These are phyloP conservation scores for Limenitis camilla DNA, from an alignment of 2,888 invertebrate genomes.

Conservation along the genomic window DNA sequence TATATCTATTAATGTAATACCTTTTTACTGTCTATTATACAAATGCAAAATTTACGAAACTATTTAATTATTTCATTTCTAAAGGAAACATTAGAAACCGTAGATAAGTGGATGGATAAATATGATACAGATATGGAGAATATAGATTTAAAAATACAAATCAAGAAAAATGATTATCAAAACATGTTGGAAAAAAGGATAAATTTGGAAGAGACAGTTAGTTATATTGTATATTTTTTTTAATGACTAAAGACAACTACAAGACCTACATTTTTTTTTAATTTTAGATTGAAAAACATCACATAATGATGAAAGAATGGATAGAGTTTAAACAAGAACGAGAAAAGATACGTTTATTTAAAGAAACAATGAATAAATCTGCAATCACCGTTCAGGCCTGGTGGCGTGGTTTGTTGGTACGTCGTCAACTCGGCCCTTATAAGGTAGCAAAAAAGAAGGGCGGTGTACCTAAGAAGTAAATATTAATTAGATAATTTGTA, in stretches of 20 bases:
- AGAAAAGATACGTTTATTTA: constrained; percentile 38
- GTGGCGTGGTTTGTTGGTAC: constrained; percentile 61
- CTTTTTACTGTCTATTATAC: background rate
- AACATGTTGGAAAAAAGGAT: constrained; percentile 36
- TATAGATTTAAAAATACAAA: constrained; percentile 53
- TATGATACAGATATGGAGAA: constrained; percentile 55
- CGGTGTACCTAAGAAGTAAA: constrained; percentile 21
- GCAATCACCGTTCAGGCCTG: constrained; percentile 53
- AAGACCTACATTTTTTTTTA: background rate
- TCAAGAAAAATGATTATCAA: constrained; percentile 47
- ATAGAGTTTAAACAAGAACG: constrained; percentile 44
- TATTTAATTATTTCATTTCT: constrained; percentile 7
- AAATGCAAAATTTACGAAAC: background rate
- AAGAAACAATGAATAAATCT: constrained; percentile 42
- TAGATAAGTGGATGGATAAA: constrained; percentile 57
- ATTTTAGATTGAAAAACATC: constrained; percentile 39
- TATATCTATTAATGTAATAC: constrained; percentile 44
- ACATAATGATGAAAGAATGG: constrained; percentile 39
- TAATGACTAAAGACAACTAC: no score
- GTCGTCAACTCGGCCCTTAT: constrained; percentile 49
- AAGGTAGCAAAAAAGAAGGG: constrained; percentile 36
- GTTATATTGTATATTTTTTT: background rate
- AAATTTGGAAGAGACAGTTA: constrained; percentile 41
- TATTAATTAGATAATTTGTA: constrained; percentile 2
- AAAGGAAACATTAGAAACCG: constrained; percentile 50